Conservation (phyloP, 2,797 vertebrate genomes). For the Aplochiton taeniatus region DNA sequence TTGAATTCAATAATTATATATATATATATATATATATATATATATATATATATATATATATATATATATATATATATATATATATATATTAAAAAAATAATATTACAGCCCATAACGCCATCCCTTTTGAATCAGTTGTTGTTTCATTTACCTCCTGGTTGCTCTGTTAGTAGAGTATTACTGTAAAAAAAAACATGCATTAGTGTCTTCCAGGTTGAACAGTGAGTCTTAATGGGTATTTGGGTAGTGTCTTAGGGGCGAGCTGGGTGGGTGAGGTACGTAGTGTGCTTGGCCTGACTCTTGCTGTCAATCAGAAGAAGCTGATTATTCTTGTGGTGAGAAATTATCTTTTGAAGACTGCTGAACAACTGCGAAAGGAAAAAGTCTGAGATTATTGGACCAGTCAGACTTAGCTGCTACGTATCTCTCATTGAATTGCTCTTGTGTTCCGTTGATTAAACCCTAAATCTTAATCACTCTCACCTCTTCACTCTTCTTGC, state of each 20-base stretch:
- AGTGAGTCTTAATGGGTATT: not conserved
- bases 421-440: not conserved
- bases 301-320: conserved; percentile 79
- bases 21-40: too few species aligned
- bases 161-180: too few species aligned
- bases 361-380: conserved; percentile 64
- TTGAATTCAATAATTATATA: too few species aligned
- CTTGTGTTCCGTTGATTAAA: too few species aligned
- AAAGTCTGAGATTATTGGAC: conserved; percentile 17
- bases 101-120: too few species aligned
- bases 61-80: too few species aligned
- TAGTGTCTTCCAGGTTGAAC: not conserved
- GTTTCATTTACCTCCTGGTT: too few species aligned
- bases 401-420: conserved; percentile 9
- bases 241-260: conserved; percentile 43
- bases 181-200: not conserved
- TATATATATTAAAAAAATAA: too few species aligned
- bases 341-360: conserved; percentile 75
- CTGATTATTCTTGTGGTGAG: conserved; percentile 73
- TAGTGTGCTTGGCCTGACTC: conserved; percentile 75
- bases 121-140: too few species aligned
- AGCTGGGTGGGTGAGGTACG: conserved; percentile 67
- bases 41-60: too few species aligned
- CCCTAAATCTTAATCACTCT: conserved; percentile 1
- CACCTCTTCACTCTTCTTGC: conserved; percentile 79